Base-by-base conservation (phyloP, 1,140 invertebrate genomes). In the Drosophila ogumai region DNA sequence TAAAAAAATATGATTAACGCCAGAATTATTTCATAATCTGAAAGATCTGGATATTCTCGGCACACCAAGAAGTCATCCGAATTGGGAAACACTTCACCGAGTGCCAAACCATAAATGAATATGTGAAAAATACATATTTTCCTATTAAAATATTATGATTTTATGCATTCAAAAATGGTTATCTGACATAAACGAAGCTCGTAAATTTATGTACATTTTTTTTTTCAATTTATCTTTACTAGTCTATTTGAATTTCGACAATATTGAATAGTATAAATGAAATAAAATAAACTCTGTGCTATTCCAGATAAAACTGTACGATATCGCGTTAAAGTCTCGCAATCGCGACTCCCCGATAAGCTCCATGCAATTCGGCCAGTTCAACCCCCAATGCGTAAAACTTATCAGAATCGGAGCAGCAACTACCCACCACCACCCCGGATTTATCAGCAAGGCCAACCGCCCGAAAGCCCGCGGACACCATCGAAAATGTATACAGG, bases 351-450 rank as follows among this genome's bases (percentile, higher is more conserved):
- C 46, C 61, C 38, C 61, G 63, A 72, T 49, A 72, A 57, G 36
- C 44, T 61, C 54, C 68, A 56, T 82, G 80, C 80, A 76, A 40
- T 55, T 66, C 54, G 56, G 15, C 10, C 78, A 58, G 44, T 84
- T 84, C 81, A 81, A 85, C 82, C 81, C 81, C 64, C 63, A 57
- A 76, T 58, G 44, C 31, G 40, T 22, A 69, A 84, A 78, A 55
- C 67, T 85, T 85, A 86, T 72, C 66, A 50, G 44, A 67, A 67
- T 36, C 61, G 49, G 47, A 38, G 38, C 66, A 69, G 66, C 19
- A 73, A 75, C 55, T 68, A 54, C 60, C 60, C 76, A 64, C 50
- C 81, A 64, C 50, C 60, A 66, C 15, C 47, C 31, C 25, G 36
- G 34, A 41, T 19, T 65, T 81, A 74, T 81, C 73, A 72, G 55